Conservation (phyloP, 2,888 invertebrate species). For the Catocala fraxini region DNA sequence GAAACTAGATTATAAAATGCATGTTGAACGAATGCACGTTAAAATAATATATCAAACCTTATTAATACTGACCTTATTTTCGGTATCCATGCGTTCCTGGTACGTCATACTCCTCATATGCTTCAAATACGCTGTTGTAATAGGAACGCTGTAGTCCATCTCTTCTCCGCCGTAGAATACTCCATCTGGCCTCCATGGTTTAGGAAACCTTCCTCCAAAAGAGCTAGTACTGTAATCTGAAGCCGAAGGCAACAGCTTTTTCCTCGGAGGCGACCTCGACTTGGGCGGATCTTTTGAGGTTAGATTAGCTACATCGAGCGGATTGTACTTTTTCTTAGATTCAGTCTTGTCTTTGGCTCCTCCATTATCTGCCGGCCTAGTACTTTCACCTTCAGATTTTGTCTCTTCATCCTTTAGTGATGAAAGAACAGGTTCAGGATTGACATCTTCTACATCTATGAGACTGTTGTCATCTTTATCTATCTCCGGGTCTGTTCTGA, state of each 20-base stretch:
- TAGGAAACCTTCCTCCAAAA: slow-evolving; percentile 81
- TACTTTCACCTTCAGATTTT: slow-evolving; percentile 63
- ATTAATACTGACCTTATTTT: slow-evolving; percentile 74
- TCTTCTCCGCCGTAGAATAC: slow-evolving; percentile 81
- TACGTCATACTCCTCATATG: slow-evolving; percentile 92
- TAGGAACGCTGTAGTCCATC: slow-evolving; percentile 95
- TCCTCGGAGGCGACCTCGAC: slow-evolving; percentile 80
- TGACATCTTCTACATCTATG: slow-evolving; percentile 84
- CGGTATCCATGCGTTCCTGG: slow-evolving; percentile 72
- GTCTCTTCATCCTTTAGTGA: slow-evolving; percentile 59
- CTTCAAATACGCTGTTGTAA: slow-evolving; percentile 96
- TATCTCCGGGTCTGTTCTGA: slow-evolving; percentile 81
- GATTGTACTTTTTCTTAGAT: slow-evolving; percentile 86
- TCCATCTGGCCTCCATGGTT: slow-evolving; percentile 88
- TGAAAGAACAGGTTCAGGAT: slow-evolving; percentile 58
- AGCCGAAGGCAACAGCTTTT: slow-evolving; percentile 77
- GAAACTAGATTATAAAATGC: too few species aligned
- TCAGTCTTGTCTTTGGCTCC: slow-evolving; percentile 73
- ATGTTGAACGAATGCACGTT: too few species aligned
- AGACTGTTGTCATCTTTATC: slow-evolving; percentile 83
- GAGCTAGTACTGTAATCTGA: slow-evolving; percentile 68
- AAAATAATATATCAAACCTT: too few species aligned
- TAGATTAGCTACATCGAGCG: slow-evolving; percentile 89
- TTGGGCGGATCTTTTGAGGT: slow-evolving; percentile 89
- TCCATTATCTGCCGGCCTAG: slow-evolving; percentile 65